These are phyloP conservation scores for Polyommatus iphigenia DNA, from an alignment of 2,888 invertebrate genomes.

Conservation along the genomic window DNA sequence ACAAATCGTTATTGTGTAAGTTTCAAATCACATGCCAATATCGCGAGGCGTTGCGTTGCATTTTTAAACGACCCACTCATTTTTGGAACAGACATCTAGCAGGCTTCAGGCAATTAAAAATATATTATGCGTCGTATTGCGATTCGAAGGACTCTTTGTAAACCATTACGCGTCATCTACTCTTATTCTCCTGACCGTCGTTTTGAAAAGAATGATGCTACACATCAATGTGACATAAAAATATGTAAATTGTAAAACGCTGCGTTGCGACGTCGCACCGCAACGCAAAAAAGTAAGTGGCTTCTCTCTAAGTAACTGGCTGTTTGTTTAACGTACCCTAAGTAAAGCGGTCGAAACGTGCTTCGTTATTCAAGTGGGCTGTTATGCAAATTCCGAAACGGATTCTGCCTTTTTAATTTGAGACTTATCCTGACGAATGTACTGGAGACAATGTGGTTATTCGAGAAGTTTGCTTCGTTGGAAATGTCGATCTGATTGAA, in stretches of 20 bases:
- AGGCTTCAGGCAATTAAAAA: too few relatives aligned
- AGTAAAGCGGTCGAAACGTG: slow-evolving; percentile 40
- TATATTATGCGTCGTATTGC: too few relatives aligned
- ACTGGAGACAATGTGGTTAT: slow-evolving; percentile 64
- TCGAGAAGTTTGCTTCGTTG: slow-evolving; percentile 60
- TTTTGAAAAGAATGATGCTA: too few relatives aligned
- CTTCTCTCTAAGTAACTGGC: slow-evolving; percentile 6
- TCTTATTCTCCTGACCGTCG: too few relatives aligned
- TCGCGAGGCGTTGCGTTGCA: too few relatives aligned
- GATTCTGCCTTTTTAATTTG: slow-evolving; percentile 54
- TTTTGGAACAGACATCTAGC: too few relatives aligned
- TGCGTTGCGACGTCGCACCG: neutral
- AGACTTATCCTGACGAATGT: slow-evolving; percentile 58
- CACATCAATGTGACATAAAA: too few relatives aligned
- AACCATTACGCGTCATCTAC: too few relatives aligned
- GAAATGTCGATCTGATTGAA: slow-evolving; percentile 37
- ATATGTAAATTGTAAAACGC: neutral
- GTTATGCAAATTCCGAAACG: slow-evolving; percentile 53
- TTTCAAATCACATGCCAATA: too few relatives aligned
- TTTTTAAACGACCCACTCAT: too few relatives aligned
- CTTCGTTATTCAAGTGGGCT: slow-evolving; percentile 47
- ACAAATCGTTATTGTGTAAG: too few relatives aligned
- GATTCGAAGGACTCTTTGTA: too few relatives aligned
- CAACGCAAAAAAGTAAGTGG: neutral
- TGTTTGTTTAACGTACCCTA: slow-evolving; percentile 34